These are phyloP conservation scores for Plagodis dolabraria DNA, from an alignment of 2,888 invertebrate genomes.

Conservation along the genomic window DNA sequence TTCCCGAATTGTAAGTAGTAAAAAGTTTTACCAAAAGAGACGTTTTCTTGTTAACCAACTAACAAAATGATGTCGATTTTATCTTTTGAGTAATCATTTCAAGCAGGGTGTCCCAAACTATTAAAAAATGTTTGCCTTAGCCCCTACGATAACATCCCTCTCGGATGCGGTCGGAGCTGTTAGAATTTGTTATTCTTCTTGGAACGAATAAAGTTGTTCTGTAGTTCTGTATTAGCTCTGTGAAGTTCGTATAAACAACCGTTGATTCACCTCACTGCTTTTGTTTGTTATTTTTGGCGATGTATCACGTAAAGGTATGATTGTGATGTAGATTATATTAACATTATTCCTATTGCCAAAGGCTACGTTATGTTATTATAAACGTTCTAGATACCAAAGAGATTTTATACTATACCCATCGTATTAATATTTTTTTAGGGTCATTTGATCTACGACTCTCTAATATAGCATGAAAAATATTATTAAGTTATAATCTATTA, in stretches of 20 bases:
- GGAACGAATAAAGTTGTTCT: constrained; percentile 50
- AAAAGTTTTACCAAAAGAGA: too few species aligned
- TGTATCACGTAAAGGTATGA: background rate
- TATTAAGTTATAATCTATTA: too few species aligned
- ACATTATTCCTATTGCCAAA: background rate
- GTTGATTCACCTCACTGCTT: constrained; percentile 16
- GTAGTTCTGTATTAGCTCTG: constrained; percentile 37
- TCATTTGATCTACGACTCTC: too few species aligned
- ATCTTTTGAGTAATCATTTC: too few species aligned
- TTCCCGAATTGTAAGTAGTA: too few species aligned
- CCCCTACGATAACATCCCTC: constrained; percentile 55
- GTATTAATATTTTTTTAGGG: too few species aligned
- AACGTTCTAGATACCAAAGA: too few species aligned
- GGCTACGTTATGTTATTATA: too few species aligned
- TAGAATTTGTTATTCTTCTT: constrained; percentile 60
- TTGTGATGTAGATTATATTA: background rate
- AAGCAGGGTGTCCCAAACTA: constrained; percentile 1
- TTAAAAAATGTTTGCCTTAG: constrained; percentile 64
- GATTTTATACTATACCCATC: too few species aligned
- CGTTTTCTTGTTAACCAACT: too few species aligned
- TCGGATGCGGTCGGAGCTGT: constrained; percentile 45
- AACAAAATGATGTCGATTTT: too few species aligned
- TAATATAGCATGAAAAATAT: too few species aligned
- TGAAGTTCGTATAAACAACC: constrained; percentile 34
- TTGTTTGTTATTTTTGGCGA: constrained; percentile 25